Evolutionary conservation across 2,113 vertebrate species (phyloP), one percentile per base, ranked within the genome.

Genomic region (Saiga tatarica): DNA sequence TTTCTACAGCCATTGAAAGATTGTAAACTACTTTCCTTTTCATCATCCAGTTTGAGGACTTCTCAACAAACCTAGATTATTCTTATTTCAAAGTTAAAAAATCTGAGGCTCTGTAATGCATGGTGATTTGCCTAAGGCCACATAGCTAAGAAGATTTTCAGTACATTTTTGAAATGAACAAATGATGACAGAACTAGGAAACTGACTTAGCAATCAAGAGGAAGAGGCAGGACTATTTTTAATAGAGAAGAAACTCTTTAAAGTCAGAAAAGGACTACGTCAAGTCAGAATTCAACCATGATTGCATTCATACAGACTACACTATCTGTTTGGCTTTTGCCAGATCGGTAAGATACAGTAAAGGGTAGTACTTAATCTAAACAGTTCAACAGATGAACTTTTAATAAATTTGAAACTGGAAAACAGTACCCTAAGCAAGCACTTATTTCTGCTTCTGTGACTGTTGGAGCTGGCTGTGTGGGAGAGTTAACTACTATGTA

Each of bases 401-500:
- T 94, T 59, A 6, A 23, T 53, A 96, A 89, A 11, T 11, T 79
- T 85, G 57, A 91, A 95, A 90, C 45, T 87, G 42, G 64, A 50
- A 91, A 97, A 90, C 19, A 59, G 16, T 88, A 81, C 74, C 59
- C 71, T 94, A 55, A 95, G 74, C 62, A 90, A 83, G 93, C 12
- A 76, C 42, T 87, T 81, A 85, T 90, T 97, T 95, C 88, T 98
- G 85, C 47, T 94, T 93, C 87, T 93, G 84, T 11, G 21, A 74
- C 88, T 91, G 28, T 81, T 95, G 60, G 88, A 88, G 39, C 57
- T 96, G 91, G 86, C 85, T 92, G 96, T 95, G 97, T 98, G 95
- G 97, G 97, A 94, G 98, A 95, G 88, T 92, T 94, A 92, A 98
- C 94, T 95, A 67, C 97, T 91, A 14, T 14, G 30, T 94, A 96